Conservation (phyloP, 2,113 vertebrate species). For the Anthoscopus minutus region DNA sequence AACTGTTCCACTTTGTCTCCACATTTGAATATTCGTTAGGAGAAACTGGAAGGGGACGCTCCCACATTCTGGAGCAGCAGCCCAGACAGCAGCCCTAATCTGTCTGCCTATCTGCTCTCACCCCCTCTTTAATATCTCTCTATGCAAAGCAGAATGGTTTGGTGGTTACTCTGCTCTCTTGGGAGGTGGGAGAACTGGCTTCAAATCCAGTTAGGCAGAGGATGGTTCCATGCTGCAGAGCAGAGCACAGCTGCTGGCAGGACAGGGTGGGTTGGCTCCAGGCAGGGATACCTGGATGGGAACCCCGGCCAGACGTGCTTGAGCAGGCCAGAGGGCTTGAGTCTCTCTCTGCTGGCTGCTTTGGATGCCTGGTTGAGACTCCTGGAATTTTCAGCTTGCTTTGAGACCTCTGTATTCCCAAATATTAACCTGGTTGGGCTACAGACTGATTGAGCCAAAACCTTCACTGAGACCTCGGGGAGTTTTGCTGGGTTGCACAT, state of each 20-base stretch:
- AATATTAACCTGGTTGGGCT: neutral
- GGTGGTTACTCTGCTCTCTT: neutral
- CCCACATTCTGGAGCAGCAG: neutral
- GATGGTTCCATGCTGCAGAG: neutral
- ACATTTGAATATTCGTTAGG: slow-evolving; percentile 17
- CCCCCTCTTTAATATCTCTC: neutral
- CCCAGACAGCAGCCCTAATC: slow-evolving; percentile 13
- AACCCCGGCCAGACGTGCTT: neutral
- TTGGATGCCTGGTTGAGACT: neutral
- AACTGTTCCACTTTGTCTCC: neutral
- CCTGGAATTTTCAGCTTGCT: neutral
- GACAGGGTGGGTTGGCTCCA: neutral
- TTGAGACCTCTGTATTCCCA: neutral
- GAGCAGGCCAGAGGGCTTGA: neutral
- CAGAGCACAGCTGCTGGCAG: neutral
- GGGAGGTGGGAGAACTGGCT: slow-evolving; percentile 33
- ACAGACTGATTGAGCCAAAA: neutral
- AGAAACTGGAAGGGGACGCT: neutral
- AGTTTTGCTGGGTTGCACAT: neutral
- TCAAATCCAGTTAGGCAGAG: neutral
- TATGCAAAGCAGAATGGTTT: slow-evolving; percentile 32
- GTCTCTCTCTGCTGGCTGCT: neutral
- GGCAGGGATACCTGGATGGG: neutral
- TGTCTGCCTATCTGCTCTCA: neutral
- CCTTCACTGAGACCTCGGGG: neutral